Base-by-base conservation (phyloP, 2,888 invertebrate genomes). In the Scaptomyza cyrtandrae region DNA sequence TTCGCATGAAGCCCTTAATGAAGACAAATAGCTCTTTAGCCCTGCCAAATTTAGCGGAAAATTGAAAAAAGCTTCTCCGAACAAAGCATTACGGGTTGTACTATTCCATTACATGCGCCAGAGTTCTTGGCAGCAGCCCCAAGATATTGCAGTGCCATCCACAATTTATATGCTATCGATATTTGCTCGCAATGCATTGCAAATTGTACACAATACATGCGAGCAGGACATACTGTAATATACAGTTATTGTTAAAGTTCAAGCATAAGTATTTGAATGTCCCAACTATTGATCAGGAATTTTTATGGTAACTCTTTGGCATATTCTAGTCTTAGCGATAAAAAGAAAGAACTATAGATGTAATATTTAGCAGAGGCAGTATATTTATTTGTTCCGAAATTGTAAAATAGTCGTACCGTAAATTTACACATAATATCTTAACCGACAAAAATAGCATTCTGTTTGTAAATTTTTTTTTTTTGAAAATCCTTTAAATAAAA, bases 11-110 rank as follows among this genome's bases (percentile, higher is more conserved):
- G 61, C 58, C 69, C 76, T 83, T 90, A 90, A 90, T 90, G 89
- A 89, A 90, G 90, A 90, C 90, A 90, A 90, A 90, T 90, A 89
- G 88, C 76, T 78, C 82, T 87, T 83, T 79, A 77, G 81, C 70
- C 70, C 72, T 88, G 90, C 86, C 90, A 90, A 90, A 90, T 90
- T 90, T 90, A 90, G 90, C 88, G 90, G 90, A 90, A 90, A 90
- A 90, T 90, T 90, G 90, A 90, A 90, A 90, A 89, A 90, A 89
- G 78, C 89, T 89, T 89, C 80, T 68, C 39, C 45, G 52, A 54
- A 41, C 41, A 39, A 39, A 37, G 41, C 52, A 58, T 57, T 35
- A 55, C 56, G 53, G 16, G 19, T 10, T 37, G 46, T 58, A 69
- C 49, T 57, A 14, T n/a, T 67, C 73, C 68, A 71, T 67, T 58